These are phyloP conservation scores for Arizona elegans DNA, from an alignment of 2,113 vertebrate genomes.

Conservation along the genomic window DNA sequence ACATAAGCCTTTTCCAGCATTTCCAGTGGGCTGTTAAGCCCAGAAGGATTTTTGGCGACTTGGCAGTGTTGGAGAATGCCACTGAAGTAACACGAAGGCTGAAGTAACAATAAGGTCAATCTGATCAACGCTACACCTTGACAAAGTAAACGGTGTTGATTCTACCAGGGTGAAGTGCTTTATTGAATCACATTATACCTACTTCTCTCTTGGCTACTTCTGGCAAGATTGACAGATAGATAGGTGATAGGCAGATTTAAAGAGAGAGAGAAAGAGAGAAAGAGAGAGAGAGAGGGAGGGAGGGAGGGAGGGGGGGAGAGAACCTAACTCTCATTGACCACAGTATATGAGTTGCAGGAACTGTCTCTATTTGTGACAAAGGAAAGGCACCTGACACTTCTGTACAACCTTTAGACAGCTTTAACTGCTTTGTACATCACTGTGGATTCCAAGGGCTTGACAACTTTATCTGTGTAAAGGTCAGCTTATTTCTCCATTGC, in stretches of 20 bases:
- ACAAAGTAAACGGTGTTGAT: neutral
- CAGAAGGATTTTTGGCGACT: neutral
- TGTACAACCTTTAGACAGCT: neutral
- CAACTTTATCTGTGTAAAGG: neutral
- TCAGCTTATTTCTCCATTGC: constrained; percentile 2
- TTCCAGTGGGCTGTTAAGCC: neutral
- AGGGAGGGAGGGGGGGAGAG: no score
- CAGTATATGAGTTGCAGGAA: neutral
- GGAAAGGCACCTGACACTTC: neutral
- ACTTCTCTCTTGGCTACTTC: neutral
- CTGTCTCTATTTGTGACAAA: neutral
- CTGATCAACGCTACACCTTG: neutral
- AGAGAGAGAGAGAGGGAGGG: neutral
- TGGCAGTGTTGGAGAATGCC: neutral
- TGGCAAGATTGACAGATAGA: neutral
- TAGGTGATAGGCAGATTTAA: neutral
- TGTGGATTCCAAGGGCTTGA: constrained; percentile 1
- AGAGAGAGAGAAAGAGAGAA: neutral
- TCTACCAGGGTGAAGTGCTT: neutral
- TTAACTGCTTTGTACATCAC: neutral
- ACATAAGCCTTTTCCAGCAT: neutral
- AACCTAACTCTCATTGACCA: neutral
- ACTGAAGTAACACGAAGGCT: neutral
- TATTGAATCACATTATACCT: neutral
- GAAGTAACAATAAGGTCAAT: neutral